phyloP scores from a whole-genome alignment of 2,113 vertebrate genomes.

The Cichladusa arquata region DNA sequence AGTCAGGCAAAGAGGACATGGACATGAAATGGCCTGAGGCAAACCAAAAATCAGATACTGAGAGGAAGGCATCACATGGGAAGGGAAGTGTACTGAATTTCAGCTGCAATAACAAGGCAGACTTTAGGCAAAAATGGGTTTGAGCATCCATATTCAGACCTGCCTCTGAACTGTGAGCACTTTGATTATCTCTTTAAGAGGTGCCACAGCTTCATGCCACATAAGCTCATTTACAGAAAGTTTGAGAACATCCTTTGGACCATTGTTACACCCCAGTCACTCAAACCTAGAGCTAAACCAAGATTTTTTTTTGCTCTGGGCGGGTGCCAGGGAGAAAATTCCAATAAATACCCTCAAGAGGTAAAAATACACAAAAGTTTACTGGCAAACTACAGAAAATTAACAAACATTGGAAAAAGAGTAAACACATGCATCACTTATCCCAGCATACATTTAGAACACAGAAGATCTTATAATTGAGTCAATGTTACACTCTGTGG shows the following conservation, averaged over 20 bases:
- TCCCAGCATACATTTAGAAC: neutral
- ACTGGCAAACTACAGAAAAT: neutral
- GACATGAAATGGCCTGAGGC: neutral
- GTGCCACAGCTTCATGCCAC: rapidly evolving
- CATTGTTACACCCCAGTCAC: neutral
- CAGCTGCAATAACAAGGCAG: neutral
- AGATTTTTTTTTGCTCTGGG: neutral
- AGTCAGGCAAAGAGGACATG: neutral
- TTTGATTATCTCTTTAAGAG: neutral
- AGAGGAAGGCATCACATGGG: neutral
- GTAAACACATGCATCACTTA: neutral
- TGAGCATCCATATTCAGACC: neutral
- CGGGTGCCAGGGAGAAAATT: neutral
- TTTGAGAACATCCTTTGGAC: neutral
- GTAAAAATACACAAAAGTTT: neutral
- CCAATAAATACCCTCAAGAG: neutral
- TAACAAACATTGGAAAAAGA: neutral
- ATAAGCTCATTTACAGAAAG: neutral
- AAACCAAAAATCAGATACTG: neutral
- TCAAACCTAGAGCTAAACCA: neutral
- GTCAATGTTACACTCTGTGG: rapidly evolving
- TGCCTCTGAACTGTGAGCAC: neutral
- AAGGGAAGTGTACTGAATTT: neutral
- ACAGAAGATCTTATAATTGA: neutral
- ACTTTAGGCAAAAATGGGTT: neutral